Evolutionary conservation across 2,797 vertebrate species (phyloP), one percentile per base, ranked within the genome.

Genomic region (Luscinia megarhynchos): DNA sequence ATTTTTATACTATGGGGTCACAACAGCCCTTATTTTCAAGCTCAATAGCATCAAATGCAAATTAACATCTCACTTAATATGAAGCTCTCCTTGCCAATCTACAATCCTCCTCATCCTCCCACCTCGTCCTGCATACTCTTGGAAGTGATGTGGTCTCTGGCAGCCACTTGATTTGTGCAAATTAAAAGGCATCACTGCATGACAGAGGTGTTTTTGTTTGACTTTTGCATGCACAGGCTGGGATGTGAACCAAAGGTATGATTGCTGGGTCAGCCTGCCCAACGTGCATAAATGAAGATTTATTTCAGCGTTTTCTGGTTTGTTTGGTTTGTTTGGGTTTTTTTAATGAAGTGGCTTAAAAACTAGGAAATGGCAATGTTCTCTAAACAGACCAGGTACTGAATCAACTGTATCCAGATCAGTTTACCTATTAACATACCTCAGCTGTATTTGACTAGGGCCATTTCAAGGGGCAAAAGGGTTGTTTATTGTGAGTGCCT

Each of bases 391-490:
- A 86, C 9, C 58, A 63, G 51, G 38, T 82, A 89, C 48, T 30
- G n/a, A 63, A 84, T 36, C 87, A 93, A 57, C 14, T 13, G 5
- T 43, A 94, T 26, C 27, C 36, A 87, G 54, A 84, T 91, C 83
- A 45, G 73, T 70, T 95, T 94, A 82, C 73, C 68, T 77, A 67
- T 85, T 89, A 90, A 90, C 40, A 81, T 54, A 89, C 50, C 46
- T 72, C 82, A 83, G 38, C 22, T 69, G 18, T 87, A 29, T 74
- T 92, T 87, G 63, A 73, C 29, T 48, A 82, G 63, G 38, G 54
- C 32, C 45, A 45, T 90, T 96, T 90, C 50, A 81, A 82, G 43
- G 63, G 46, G 61, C 13, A 78, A 83, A 43, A 73, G 26, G 23
- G 72, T 84, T 84, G 58, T 91, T 94, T 51, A 76, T 78, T 34